A percentile compares a stretch with the other conserved stretches of the same genome.
Conservation (phyloP, 1,140 invertebrate species). For the Myzus persicae region DNA sequence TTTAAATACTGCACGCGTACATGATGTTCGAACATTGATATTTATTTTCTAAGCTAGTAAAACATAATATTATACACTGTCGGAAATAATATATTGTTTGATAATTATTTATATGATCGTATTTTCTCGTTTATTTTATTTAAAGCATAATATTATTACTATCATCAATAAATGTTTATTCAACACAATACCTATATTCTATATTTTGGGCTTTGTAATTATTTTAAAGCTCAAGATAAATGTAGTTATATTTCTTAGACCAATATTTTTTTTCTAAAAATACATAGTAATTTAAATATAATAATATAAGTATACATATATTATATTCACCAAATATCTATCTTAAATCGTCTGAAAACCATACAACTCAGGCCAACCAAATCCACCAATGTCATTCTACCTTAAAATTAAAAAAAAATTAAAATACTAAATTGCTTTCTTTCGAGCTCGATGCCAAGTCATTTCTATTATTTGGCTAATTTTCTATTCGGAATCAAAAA, state of each 20-base stretch:
- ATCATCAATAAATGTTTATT: neutral
- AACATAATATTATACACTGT: neutral
- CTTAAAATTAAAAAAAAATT: slow-evolving; percentile 25
- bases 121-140: neutral
- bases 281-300: neutral
- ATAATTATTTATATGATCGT: neutral
- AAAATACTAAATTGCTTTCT: neutral
- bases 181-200: neutral
- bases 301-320: neutral
- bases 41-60: neutral
- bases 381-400: neutral
- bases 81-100: neutral
- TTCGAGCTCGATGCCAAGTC: neutral
- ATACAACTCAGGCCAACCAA: neutral
- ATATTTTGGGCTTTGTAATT: neutral
- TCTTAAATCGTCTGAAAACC: neutral
- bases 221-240: neutral
- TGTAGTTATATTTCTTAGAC: neutral
- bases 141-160: neutral
- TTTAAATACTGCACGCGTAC: neutral
- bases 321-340: neutral
- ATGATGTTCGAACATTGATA: neutral
- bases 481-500: slow-evolving; percentile 27
- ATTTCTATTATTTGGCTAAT: slow-evolving; percentile 31
- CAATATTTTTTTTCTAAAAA: slow-evolving; percentile 6